These are phyloP conservation scores for Scaptomyza caliginosa DNA, from an alignment of 2,888 invertebrate genomes.

Conservation along the genomic window DNA sequence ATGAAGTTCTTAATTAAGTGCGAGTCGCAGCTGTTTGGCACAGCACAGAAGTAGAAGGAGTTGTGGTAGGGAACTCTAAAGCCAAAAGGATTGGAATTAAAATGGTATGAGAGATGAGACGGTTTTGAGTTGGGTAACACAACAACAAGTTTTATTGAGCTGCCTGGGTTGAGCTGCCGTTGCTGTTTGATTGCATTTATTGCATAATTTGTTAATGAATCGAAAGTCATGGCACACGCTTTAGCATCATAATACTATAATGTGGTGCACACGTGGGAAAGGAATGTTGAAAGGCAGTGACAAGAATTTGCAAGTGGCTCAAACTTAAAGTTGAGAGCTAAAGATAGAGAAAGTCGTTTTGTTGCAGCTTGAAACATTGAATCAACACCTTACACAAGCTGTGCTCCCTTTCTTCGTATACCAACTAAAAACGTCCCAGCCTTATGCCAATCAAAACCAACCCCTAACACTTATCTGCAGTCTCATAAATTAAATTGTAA, in stretches of 20 bases:
- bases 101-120: constrained; percentile 26
- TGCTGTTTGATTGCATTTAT: constrained; percentile 69
- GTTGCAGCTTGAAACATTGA: too few species aligned
- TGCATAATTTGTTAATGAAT: constrained; percentile 73
- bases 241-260: constrained; percentile 54
- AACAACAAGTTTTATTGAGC: constrained; percentile 63
- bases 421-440: background rate
- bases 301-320: too few species aligned
- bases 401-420: background rate
- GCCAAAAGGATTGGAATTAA: constrained; percentile 41
- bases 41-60: constrained; percentile 12
- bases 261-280: constrained; percentile 36
- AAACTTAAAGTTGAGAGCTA: too few species aligned
- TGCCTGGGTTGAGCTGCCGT: too few species aligned
- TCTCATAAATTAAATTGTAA: constrained; percentile 72
- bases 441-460: constrained; percentile 1
- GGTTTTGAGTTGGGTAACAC: constrained; percentile 4
- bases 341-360: too few species aligned
- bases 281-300: constrained; percentile 13
- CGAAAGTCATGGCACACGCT: constrained; percentile 64
- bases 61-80: constrained; percentile 6
- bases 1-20: constrained; percentile 80
- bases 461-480: constrained; percentile 46
- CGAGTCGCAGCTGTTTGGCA: constrained; percentile 61
- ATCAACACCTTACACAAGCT: constrained; percentile 7